Evolutionary conservation across 2,797 vertebrate species (phyloP), one percentile per base, ranked within the genome.

Genomic region (Hemitrygon akajei): DNA sequence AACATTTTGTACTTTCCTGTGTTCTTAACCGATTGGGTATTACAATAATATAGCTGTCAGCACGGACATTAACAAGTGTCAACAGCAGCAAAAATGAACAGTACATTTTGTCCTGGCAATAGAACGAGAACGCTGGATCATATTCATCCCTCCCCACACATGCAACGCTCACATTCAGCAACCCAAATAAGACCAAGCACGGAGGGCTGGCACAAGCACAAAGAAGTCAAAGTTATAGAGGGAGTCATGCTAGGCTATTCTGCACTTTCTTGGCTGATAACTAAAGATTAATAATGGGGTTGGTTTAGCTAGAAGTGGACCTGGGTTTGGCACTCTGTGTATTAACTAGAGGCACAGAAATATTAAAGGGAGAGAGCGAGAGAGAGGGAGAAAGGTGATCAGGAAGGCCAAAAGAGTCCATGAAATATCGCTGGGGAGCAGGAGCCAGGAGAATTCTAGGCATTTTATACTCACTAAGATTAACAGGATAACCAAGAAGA

Each of bases 211-310:
- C 84, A n/a, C 27, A 11, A 60, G 16, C 12, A 87, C 58, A 87
- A 58, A 63, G 84, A 87, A 87, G 84, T 14, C n/a, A 87, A 30
- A 87, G 30, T n/a, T 11, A 87, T n/a, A 87, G 84, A 63, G 27
- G 84, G 84, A 60, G 84, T 87, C 84, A 60, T n/a, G 84, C 84
- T 30, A 87, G 56, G 58, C 84, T 87, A n/a, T 16, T 63, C 58
- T 20, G 12, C 60, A n/a, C 84, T 87, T 87, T 27, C 58, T 63
- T n/a, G n/a, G 30, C 58, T 60, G 56, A 56, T 87, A 87, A 63
- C n/a, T n/a, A 18, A 63, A 87, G 14, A 87, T 87, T 30, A 87
- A 63, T 58, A 63, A 60, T 60, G 84, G 60, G 60, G 30, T 30
- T 63, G 58, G 58, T 60, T 63, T 87, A 58, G 58, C 47, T 58